A percentile compares a stretch with the other conserved stretches of the same genome.
These are phyloP conservation scores for Platalea minor DNA, from an alignment of 2,797 vertebrate species.

Conservation along the genomic window DNA sequence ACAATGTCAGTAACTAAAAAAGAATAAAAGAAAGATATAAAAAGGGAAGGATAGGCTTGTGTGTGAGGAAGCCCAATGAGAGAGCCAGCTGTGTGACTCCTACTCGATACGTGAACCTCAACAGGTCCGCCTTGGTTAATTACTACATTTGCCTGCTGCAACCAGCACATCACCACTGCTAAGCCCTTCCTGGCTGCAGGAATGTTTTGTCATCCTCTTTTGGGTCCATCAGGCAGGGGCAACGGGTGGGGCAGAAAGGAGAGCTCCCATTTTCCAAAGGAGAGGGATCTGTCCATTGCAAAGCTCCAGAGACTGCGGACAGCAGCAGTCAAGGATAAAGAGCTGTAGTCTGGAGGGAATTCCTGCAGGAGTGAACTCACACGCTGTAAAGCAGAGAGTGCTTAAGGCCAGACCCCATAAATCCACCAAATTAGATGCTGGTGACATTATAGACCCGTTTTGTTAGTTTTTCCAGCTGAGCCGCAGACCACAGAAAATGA, in stretches of 20 bases:
- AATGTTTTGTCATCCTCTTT: not conserved
- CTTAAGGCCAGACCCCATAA: constrained; percentile 51
- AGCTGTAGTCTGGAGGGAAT: not conserved
- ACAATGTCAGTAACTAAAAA: not conserved
- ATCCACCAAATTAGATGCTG: constrained; percentile 56
- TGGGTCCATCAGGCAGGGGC: not conserved
- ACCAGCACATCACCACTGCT: not conserved
- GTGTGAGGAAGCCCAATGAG: not conserved
- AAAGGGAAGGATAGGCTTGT: not conserved
- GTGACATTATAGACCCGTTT: constrained; percentile 42
- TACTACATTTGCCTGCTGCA: not conserved
- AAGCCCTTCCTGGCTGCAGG: not conserved
- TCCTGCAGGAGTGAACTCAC: constrained; percentile 5
- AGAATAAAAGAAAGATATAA: not conserved
- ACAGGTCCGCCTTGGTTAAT: no score
- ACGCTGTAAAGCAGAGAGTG: constrained; percentile 20
- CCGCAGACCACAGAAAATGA: constrained; percentile 38
- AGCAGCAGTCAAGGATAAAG: not conserved
- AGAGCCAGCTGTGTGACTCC: not conserved
- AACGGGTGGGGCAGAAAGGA: not conserved
- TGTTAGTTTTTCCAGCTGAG: constrained; percentile 64
- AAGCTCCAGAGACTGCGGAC: not conserved
- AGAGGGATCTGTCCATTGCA: not conserved
- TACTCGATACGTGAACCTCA: fast-evolving
- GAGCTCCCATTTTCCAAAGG: not conserved